phyloP scores from a whole-genome alignment of 1,140 invertebrate species.

The Chrysopa pallens region DNA sequence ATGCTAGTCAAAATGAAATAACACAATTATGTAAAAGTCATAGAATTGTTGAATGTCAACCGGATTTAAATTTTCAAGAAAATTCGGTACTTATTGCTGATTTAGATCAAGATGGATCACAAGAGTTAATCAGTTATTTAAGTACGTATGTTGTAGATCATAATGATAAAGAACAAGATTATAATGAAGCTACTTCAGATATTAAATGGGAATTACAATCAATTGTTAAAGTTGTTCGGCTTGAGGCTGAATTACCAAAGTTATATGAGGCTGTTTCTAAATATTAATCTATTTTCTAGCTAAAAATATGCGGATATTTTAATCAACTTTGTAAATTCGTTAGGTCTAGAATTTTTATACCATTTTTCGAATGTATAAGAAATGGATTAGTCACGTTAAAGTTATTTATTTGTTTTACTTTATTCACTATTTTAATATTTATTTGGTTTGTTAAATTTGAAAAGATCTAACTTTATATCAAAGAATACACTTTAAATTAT shows the following conservation, averaged over 20 bases:
- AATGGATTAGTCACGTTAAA: too few species aligned
- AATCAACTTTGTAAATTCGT: too few species aligned
- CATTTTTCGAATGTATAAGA: too few species aligned
- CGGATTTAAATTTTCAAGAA: constrained; percentile 46
- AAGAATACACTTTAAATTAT: too few species aligned
- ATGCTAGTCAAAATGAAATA: constrained; percentile 52
- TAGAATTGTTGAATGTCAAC: constrained; percentile 42
- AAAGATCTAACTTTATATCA: too few species aligned
- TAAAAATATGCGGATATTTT: too few species aligned
- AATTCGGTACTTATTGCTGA: constrained; percentile 49
- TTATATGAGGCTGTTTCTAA: constrained; percentile 27
- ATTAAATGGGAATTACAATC: constrained; percentile 35
- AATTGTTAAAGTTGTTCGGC: constrained; percentile 38
- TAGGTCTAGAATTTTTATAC: too few species aligned
- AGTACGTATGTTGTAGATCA: constrained; percentile 37
- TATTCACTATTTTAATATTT: too few species aligned
- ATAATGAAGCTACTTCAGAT: constrained; percentile 21
- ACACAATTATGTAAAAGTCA: constrained; percentile 43
- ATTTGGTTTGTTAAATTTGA: too few species aligned
- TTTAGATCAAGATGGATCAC: constrained; percentile 48
- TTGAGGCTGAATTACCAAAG: constrained; percentile 47
- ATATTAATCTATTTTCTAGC: neutral
- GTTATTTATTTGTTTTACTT: too few species aligned
- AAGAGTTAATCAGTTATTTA: constrained; percentile 55
- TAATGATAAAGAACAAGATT: constrained; percentile 22